Conservation (phyloP, 2,113 vertebrate genomes). For the Pantherophis guttatus region DNA sequence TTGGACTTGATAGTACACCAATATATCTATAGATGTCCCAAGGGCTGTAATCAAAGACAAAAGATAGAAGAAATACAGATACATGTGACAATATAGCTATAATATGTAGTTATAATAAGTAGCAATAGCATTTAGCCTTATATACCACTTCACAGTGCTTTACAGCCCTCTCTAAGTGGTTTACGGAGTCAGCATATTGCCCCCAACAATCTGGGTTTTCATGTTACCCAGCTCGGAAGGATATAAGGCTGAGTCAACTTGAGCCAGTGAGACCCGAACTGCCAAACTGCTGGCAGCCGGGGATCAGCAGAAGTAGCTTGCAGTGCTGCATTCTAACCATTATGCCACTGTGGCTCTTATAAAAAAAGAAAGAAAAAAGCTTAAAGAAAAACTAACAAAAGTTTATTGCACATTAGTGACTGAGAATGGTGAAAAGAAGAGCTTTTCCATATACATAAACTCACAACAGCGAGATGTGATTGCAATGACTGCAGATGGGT, state of each 20-base stretch:
- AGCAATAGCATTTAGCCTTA: too few species aligned
- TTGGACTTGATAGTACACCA: not conserved
- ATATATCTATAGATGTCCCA: not conserved
- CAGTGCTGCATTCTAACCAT: too few species aligned
- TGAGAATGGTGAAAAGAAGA: not conserved
- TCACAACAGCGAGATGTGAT: not conserved
- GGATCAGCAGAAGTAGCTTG: too few species aligned
- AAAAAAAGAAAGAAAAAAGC: not conserved
- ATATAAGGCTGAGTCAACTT: too few species aligned
- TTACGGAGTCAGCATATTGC: too few species aligned
- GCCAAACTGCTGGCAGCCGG: too few species aligned
- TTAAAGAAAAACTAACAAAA: not conserved
- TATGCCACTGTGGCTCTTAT: too few species aligned
- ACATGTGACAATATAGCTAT: not conserved
- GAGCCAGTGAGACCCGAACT: too few species aligned
- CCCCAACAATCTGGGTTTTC: too few species aligned
- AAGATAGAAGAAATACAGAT: not conserved
- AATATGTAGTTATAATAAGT: not conserved
- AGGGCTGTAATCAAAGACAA: not conserved
- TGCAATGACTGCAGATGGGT: not conserved
- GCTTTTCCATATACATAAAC: not conserved
- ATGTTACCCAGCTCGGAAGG: too few species aligned
- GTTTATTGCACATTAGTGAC: not conserved
- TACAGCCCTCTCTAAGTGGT: too few species aligned
- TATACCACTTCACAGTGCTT: too few species aligned